Conservation (phyloP, 2,888 invertebrate species). For the Parapristionchus giblindavisi region DNA sequence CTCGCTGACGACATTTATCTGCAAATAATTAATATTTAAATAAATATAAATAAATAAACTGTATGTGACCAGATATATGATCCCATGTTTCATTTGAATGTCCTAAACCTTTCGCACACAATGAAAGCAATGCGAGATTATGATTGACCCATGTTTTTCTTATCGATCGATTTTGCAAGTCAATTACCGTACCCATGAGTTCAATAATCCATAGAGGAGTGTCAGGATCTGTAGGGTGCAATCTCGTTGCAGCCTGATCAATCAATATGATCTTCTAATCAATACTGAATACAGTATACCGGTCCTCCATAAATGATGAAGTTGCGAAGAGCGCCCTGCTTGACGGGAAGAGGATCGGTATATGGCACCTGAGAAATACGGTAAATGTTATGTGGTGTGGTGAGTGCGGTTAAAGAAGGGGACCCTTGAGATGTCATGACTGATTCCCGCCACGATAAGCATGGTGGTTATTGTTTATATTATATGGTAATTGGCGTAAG, state of each 20-base stretch:
- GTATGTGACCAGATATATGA: too few relatives aligned
- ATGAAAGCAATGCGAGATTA: too few relatives aligned
- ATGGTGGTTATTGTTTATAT: too few relatives aligned
- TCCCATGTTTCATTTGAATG: too few relatives aligned
- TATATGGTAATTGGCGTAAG: too few relatives aligned
- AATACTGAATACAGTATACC: neutral
- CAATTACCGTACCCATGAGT: neutral
- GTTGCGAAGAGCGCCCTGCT: neutral
- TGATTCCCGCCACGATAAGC: too few relatives aligned
- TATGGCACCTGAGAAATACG: conserved; percentile 1
- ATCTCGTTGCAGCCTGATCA: neutral
- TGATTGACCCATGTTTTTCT: too few relatives aligned
- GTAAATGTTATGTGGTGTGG: neutral
- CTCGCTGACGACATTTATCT: conserved; percentile 20
- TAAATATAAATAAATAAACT: neutral
- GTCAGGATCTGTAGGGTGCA: conserved; percentile 14
- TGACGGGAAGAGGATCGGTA: neutral
- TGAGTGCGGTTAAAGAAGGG: too few relatives aligned
- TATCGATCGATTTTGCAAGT: neutral
- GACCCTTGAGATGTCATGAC: conserved; percentile 4
- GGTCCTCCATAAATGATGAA: conserved; percentile 26
- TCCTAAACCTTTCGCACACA: too few relatives aligned
- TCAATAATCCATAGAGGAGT: conserved; percentile 17
- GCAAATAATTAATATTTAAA: neutral
- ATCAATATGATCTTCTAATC: neutral